phyloP scores from a whole-genome alignment of 2,888 invertebrate genomes.

The Pycnomerus fuliginosus region DNA sequence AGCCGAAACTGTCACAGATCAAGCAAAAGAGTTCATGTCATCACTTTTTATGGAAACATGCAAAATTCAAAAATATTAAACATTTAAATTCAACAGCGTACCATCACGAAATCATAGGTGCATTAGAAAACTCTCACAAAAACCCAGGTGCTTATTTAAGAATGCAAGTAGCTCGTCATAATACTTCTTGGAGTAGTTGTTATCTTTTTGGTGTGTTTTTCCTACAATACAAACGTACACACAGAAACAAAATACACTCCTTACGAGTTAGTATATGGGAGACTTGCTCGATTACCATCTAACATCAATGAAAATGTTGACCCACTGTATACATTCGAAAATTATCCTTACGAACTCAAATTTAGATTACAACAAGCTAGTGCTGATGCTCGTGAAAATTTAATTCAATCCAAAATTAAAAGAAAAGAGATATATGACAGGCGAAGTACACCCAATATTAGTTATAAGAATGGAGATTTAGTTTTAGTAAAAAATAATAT shows the following conservation, averaged over 20 bases:
- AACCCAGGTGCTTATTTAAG: conserved; percentile 22
- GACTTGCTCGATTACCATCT: too few species aligned
- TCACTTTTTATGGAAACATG: conserved; percentile 18
- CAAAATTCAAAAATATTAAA: conserved; percentile 22
- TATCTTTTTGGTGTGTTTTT: conserved; percentile 24
- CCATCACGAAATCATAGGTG: conserved; percentile 21
- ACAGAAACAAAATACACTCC: conserved; percentile 23
- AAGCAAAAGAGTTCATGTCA: conserved; percentile 23
- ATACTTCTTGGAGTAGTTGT: conserved; percentile 21
- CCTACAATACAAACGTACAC: conserved; percentile 25
- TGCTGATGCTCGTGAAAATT: conserved; percentile 5
- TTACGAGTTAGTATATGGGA: conserved; percentile 23
- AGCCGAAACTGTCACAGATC: conserved; percentile 23
- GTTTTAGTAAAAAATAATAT: conserved; percentile 5
- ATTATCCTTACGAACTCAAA: conserved; percentile 8
- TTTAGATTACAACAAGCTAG: conserved; percentile 6
- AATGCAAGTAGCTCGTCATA: conserved; percentile 10
- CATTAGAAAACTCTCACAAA: conserved; percentile 23
- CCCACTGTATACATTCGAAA: conserved; percentile 3
- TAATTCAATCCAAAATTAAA: conserved; percentile 2
- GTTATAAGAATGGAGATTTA: conserved; percentile 3
- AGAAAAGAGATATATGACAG: conserved; percentile 1
- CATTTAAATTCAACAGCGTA: conserved; percentile 22
- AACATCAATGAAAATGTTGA: conserved; percentile 1
- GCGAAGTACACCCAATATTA: not conserved